Base-by-base conservation (phyloP, 2,888 invertebrate species). In the Lepidocyrtoides sp. region DNA sequence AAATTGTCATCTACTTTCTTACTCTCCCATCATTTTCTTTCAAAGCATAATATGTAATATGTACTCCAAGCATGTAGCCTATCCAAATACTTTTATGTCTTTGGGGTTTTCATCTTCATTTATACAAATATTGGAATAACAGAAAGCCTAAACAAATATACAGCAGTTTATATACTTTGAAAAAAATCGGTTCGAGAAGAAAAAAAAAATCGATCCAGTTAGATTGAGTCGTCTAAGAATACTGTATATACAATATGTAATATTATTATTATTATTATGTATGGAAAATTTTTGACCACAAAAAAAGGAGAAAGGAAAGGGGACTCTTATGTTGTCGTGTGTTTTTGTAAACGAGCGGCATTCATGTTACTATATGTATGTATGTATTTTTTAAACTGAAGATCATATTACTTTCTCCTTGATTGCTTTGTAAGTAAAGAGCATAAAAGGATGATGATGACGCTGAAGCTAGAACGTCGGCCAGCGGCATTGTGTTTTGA, bases 361-460 rank as follows among this genome's bases (percentile, higher is more conserved):
- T 36, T 57, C 81, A 36, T 32, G n/a, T n/a, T n/a, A n/a, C n/a
- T n/a, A n/a, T n/a, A n/a, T n/a, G n/a, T n/a, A 41, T 81, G 60
- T 32, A 54, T 57, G 23, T 26, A 57, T 57, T 57, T 32, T 79
- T 60, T 81, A 1, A 41, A 44, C 60, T 36, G 36, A 36, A 54
- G 81, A 81, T 81, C 57, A 41, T 81, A 81, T 81, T 81, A 81
- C 81, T 81, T 54, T 81, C 57, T 81, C 41, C 57, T 57, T 81
- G 81, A 81, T 81, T 57, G 81, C 81, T 57, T 81, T 81, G n/a
- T 23, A 32, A 81, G 57, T 32, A 81, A 81, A 57, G 20, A 26
- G 26, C 36, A 81, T 29, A 20, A 12, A 32, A 29, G 48, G 20
- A 77, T 26, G 51, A 51, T 1, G 23, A 48, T n/a, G n/a, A n/a